Evolutionary conservation across 2,888 invertebrate genomes (phyloP).

Genomic region (Perdita meconis): DNA sequence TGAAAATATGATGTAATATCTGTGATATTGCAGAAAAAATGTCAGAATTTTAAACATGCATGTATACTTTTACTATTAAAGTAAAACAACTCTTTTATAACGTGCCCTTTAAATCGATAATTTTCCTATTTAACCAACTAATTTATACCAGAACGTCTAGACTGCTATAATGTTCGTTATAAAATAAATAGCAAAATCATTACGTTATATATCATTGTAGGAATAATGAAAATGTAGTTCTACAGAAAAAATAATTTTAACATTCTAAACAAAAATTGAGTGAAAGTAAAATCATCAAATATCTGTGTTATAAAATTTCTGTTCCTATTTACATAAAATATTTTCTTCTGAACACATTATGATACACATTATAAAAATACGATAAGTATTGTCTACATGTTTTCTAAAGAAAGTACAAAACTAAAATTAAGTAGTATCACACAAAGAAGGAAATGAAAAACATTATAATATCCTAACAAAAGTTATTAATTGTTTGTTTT

Average conservation of each 20-base stretch:
- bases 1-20: not conserved
- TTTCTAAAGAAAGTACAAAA: constrained; percentile 10
- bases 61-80: constrained; percentile 6
- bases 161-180: constrained; percentile 17
- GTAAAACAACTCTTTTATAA: not conserved
- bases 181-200: constrained; percentile 4
- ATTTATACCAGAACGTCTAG: too few species aligned
- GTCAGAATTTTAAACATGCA: constrained; percentile 41
- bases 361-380: not conserved
- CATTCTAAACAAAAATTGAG: too few species aligned
- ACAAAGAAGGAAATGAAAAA: constrained; percentile 10
- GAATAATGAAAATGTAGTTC: not conserved
- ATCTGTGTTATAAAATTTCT: not conserved
- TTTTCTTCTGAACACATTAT: not conserved
- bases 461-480: constrained; percentile 27
- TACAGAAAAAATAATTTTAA: too few species aligned
- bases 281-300: not conserved
- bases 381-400: constrained; percentile 6
- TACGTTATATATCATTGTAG: not conserved
- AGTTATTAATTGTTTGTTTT: constrained; percentile 23
- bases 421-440: not conserved
- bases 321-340: constrained; percentile 5
- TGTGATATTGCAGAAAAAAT: not conserved
- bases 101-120: not conserved
- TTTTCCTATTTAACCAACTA: too few species aligned